Percentiles rank a stretch among this genome's conserved stretches.
Evolutionary conservation across 2,797 vertebrate genomes (phyloP).

Genomic region (Taeniopygia guttata): DNA sequence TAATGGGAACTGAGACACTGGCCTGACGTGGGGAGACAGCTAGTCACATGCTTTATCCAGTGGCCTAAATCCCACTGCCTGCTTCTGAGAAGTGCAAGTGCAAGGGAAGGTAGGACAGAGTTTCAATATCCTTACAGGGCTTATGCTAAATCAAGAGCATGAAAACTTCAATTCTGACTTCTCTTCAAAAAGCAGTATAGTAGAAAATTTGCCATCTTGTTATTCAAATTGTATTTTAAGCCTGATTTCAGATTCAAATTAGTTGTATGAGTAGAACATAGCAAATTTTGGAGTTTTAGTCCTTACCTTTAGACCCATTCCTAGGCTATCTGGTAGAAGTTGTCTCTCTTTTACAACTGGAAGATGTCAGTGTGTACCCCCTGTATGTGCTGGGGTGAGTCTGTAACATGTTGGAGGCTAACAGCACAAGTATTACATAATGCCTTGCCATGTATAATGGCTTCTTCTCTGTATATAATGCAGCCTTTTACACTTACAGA

Average conservation of each 20-base stretch:
- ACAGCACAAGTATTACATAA: not conserved
- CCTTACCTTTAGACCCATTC: not conserved
- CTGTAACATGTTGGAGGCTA: not conserved
- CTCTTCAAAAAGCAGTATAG: not conserved
- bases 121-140: not conserved
- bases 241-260: not conserved
- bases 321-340: not conserved
- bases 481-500: not conserved
- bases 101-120: not conserved
- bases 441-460: not conserved
- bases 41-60: not conserved
- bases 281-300: not conserved
- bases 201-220: not conserved
- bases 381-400: not conserved
- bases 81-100: not conserved
- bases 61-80: not conserved
- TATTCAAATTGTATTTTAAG: not conserved
- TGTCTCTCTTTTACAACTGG: not conserved
- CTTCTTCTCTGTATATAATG: not conserved
- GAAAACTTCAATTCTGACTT: not conserved
- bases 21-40: not conserved
- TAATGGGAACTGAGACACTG: not conserved
- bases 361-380: not conserved
- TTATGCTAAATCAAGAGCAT: not conserved
- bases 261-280: not conserved